These are phyloP conservation scores for Crenichthys baileyi DNA, from an alignment of 2,797 vertebrate species.

Conservation along the genomic window DNA sequence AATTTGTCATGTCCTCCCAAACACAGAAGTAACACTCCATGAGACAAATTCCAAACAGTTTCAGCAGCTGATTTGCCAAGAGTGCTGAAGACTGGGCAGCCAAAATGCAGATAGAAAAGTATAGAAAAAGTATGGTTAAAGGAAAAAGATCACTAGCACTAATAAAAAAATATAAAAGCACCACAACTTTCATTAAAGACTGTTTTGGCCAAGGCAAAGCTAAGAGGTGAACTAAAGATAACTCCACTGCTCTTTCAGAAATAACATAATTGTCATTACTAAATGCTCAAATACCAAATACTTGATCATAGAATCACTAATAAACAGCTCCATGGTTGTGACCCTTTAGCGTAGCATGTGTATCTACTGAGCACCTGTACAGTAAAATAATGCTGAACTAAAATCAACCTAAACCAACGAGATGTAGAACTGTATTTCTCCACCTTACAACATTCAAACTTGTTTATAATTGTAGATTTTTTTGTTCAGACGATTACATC, in stretches of 20 bases:
- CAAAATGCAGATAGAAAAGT: background rate
- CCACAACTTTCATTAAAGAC: background rate
- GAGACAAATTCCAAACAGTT: background rate
- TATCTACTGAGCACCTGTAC: too few species aligned
- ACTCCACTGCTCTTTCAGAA: background rate
- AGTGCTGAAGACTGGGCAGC: background rate
- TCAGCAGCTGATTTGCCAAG: background rate
- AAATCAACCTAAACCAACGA: background rate
- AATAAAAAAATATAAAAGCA: background rate
- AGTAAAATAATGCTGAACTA: background rate
- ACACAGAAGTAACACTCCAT: background rate
- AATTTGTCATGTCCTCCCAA: background rate
- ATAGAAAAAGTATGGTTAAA: too few species aligned
- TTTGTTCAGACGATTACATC: background rate
- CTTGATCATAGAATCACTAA: background rate
- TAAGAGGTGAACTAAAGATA: background rate
- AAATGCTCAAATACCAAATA: background rate
- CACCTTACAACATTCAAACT: background rate
- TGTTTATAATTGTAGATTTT: background rate
- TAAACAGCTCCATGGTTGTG: too few species aligned
- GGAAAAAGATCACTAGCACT: too few species aligned
- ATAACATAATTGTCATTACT: background rate
- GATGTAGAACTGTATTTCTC: background rate
- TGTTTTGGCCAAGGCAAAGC: too few species aligned
- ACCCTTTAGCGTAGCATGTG: too few species aligned